Base-by-base conservation (phyloP, 2,113 vertebrate genomes). In the Hippocampus mohnikei region DNA sequence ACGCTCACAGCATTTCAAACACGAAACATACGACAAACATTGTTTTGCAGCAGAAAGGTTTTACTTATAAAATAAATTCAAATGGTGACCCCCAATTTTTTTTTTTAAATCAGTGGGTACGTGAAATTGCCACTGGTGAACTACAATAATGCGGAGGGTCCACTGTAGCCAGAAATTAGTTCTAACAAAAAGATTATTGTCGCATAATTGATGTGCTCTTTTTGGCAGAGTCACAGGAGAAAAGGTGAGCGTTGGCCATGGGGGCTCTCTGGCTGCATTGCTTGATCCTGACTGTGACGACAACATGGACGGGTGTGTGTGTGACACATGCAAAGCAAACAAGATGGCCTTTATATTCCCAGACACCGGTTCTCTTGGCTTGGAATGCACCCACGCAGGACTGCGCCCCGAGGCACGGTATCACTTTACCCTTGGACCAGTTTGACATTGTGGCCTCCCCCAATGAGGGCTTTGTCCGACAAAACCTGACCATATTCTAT, bases 361-460 rank as follows among this genome's bases (percentile, higher is more conserved):
- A 90, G 72, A 91, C 84, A 81, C 94, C 94, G 6, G 83, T 95
- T 72, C 82, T 94, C 70, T 88, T 94, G 25, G 89, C 84, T 25
- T 94, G 94, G 94, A 95, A 95, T 33, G 92, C 91, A 1, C 94
- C 94, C 5, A 94, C 94, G 0, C 88, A 93, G 72, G 93, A 93
- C 23, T 95, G 94, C 71, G 56, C n/a, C 2, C 88, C 91, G 0
- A 82, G 90, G 13, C 88, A 90, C 40, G 2, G 79, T 1, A 80
- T 94, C 13, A 74, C 69, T 12, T 88, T 95, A 52, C 82, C 81
- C 11, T 62, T 94, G 74, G 81, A 89, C 2, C 90, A 87, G 74
- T 94, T 94, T 76, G 77, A 93, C 60, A 92, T 94, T 27, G 88
- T 94, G 13, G 91, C 89, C 0, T 92, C 92, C 3, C 89, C 91